Evolutionary conservation across 2,113 vertebrate genomes (phyloP).

Genomic region (Podarcis cretensis): DNA sequence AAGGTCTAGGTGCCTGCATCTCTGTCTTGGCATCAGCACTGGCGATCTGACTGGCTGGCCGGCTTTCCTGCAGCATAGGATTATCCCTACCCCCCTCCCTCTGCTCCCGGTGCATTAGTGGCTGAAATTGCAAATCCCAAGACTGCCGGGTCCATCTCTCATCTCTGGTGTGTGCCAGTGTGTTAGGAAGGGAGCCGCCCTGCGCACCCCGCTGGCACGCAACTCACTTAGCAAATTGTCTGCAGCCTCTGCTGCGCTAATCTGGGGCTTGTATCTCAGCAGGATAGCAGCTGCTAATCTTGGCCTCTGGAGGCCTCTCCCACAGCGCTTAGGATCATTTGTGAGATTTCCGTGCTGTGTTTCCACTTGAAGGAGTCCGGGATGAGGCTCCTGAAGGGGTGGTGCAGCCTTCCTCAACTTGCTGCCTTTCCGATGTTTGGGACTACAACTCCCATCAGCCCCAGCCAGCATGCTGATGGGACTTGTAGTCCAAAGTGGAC

Average conservation of each 20-base stretch:
- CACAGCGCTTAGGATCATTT: too few species aligned
- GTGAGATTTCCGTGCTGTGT: too few species aligned
- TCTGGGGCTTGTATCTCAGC: not conserved
- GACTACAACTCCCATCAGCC: too few species aligned
- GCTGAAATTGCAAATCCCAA: not conserved
- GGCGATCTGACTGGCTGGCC: too few species aligned
- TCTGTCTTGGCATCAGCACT: not conserved
- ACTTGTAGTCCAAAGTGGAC: not conserved
- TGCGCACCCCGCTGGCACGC: not conserved
- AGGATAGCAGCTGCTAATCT: not conserved
- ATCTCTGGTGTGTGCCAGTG: not conserved
- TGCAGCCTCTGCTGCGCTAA: not conserved
- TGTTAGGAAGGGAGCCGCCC: not conserved
- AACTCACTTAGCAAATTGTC: not conserved
- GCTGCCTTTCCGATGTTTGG: not conserved
- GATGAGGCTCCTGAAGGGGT: not conserved
- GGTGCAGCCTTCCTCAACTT: not conserved
- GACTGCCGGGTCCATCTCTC: too few species aligned
- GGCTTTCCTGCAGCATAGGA: not conserved
- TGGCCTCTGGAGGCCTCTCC: not conserved
- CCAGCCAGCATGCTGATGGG: too few species aligned
- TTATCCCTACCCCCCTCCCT: not conserved
- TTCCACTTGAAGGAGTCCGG: too few species aligned
- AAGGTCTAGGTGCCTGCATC: too few species aligned
- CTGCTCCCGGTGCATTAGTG: not conserved